Evolutionary conservation across 1,140 invertebrate species (phyloP).

Genomic region (Bombus picipes): DNA sequence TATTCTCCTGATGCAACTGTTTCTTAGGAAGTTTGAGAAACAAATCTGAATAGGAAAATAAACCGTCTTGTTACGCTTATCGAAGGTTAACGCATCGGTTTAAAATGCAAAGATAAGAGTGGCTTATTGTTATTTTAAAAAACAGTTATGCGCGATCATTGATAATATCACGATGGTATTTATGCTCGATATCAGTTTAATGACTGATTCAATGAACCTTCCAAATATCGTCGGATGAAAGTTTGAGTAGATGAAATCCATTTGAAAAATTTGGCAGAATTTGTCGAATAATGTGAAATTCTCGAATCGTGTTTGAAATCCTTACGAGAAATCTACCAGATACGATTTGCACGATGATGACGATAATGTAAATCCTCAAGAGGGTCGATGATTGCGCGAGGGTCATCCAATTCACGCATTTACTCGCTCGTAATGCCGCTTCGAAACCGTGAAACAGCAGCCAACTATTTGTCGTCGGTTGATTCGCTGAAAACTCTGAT

Average conservation of each 20-base stretch:
- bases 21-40: background rate
- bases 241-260: background rate
- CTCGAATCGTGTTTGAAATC: background rate
- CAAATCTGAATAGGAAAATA: background rate
- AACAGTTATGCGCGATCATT: background rate
- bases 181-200: background rate
- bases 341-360: background rate
- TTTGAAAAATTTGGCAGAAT: too few species aligned
- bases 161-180: constrained; percentile 1
- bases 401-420: constrained; percentile 48
- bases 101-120: background rate
- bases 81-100: background rate
- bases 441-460: constrained; percentile 39
- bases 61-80: background rate
- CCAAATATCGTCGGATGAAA: background rate
- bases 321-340: constrained; percentile 6
- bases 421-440: constrained; percentile 38
- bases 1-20: background rate
- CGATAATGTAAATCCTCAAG: constrained; percentile 40
- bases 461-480: background rate
- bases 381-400: constrained; percentile 50
- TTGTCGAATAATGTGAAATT: too few species aligned
- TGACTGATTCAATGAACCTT: background rate
- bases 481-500: constrained; percentile 1
- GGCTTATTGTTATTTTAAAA: background rate